Evolutionary conservation across 2,888 invertebrate genomes (phyloP).

Genomic region (Metacarcinus magister): DNA sequence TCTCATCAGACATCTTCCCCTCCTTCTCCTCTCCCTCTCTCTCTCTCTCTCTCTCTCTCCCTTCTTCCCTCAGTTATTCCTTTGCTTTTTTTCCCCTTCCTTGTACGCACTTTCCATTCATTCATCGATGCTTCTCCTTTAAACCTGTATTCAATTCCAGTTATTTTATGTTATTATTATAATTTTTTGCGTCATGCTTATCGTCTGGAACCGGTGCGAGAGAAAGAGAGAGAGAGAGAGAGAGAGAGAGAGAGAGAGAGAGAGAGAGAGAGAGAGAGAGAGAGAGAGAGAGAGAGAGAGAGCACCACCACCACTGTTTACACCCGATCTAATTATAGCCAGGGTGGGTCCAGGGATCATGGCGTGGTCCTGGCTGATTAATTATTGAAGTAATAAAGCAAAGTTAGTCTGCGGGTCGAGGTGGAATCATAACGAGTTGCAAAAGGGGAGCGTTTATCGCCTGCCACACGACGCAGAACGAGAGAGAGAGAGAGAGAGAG

Average conservation of each 20-base stretch:
- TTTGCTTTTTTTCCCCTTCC: neutral
- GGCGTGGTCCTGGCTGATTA: neutral
- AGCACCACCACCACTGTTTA: constrained; percentile 18
- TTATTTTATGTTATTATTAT: too few species aligned
- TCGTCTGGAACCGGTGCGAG: neutral
- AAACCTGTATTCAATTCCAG: too few species aligned
- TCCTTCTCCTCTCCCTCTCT: neutral
- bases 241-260: neutral
- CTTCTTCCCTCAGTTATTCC: too few species aligned
- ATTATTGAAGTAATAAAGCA: neutral
- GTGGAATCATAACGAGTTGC: neutral
- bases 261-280: constrained; percentile 10
- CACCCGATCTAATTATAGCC: neutral
- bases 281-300: constrained; percentile 65
- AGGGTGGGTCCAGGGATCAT: neutral
- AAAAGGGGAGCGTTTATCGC: too few species aligned
- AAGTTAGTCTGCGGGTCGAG: neutral
- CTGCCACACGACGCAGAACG: too few species aligned
- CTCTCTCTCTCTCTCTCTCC: neutral
- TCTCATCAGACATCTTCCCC: neutral
- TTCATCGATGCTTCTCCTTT: neutral
- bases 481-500: constrained; percentile 1
- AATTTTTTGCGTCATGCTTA: too few species aligned
- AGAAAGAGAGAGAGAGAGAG: constrained; percentile 55
- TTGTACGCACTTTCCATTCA: neutral